These are phyloP conservation scores for Saturnia pavonia DNA, from an alignment of 2,888 invertebrate genomes.

Conservation along the genomic window DNA sequence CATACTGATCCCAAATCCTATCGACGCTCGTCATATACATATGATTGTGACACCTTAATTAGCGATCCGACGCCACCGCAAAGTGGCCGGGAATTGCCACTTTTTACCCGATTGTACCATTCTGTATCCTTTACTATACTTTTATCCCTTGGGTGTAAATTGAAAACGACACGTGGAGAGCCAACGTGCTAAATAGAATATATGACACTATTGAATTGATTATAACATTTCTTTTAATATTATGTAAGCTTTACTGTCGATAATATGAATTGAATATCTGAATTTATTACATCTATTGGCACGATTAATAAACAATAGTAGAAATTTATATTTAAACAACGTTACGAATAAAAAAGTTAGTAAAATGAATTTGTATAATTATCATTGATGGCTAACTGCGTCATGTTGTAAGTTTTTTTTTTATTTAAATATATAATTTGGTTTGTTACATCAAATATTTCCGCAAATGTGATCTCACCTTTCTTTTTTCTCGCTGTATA, in stretches of 20 bases:
- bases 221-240: conserved; percentile 14
- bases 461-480: no score
- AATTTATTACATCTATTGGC: no score
- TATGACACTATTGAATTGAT: conserved; percentile 34
- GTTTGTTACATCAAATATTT: no score
- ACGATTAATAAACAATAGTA: no score
- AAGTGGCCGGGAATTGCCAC: conserved; percentile 64
- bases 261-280: not conserved
- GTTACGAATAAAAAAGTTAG: no score
- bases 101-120: conserved; percentile 49
- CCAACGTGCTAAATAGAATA: conserved; percentile 57
- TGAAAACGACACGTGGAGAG: conserved; percentile 42
- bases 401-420: no score
- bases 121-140: conserved; percentile 44
- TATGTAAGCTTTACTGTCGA: not conserved
- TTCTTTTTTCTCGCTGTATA: no score
- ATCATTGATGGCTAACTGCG: no score
- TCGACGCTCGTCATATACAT: conserved; percentile 34
- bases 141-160: conserved; percentile 41
- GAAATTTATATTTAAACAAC: no score
- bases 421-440: no score
- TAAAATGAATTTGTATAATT: no score
- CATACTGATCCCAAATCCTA: conserved; percentile 36
- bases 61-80: conserved; percentile 51
- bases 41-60: conserved; percentile 62